phyloP scores from a whole-genome alignment of 1,140 invertebrate species.

The Rhopalosiphum padi region DNA sequence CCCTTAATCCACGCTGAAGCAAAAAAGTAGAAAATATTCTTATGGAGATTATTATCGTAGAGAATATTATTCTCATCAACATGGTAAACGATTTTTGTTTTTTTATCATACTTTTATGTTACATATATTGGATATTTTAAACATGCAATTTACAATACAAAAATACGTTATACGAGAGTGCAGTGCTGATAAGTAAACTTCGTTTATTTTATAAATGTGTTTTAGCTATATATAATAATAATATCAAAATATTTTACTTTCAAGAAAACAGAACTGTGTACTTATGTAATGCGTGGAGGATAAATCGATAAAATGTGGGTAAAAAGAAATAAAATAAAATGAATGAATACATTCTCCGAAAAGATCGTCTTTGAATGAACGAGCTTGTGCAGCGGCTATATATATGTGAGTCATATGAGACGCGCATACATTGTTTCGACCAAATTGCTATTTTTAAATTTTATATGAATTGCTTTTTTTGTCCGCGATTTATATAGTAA shows the following conservation, averaged over 20 bases:
- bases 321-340: background rate
- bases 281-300: background rate
- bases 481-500: background rate
- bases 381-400: background rate
- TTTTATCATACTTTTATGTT: background rate
- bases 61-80: background rate
- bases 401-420: background rate
- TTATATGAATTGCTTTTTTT: slow-evolving; percentile 14
- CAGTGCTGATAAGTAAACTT: background rate
- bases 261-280: background rate
- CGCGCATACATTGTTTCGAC: background rate
- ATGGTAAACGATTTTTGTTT: background rate
- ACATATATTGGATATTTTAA: background rate
- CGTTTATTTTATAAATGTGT: background rate
- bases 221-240: background rate
- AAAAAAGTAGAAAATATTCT: background rate
- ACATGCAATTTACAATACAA: background rate
- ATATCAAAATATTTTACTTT: background rate
- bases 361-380: background rate
- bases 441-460: slow-evolving; percentile 10
- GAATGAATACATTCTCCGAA: background rate
- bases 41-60: background rate
- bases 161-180: background rate
- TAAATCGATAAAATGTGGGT: background rate
- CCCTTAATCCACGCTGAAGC: background rate